Evolutionary conservation across 2,113 vertebrate genomes (phyloP).

Genomic region (Neotoma lepida): DNA sequence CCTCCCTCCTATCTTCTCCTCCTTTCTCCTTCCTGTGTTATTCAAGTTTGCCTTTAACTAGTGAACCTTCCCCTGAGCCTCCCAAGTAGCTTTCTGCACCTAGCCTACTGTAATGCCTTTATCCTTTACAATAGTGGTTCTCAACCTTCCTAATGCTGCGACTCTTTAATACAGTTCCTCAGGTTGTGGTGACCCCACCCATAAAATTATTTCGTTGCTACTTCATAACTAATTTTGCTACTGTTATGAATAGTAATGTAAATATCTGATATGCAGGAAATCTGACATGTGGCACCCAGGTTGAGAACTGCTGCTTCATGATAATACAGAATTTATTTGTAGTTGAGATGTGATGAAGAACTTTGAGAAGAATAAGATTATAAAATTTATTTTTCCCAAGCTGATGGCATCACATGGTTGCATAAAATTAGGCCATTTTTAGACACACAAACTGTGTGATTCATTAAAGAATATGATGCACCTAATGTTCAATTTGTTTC

Average conservation of each 20-base stretch:
- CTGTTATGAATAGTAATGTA: neutral
- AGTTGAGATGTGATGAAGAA: neutral
- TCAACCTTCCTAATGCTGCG: neutral
- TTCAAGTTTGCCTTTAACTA: neutral
- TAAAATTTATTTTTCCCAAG: conserved; percentile 2
- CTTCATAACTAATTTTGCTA: neutral
- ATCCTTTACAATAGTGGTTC: neutral
- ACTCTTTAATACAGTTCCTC: neutral
- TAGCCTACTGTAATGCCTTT: neutral
- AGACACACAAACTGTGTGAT: neutral
- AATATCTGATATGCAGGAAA: neutral
- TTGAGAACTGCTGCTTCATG: neutral
- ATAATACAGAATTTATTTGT: neutral
- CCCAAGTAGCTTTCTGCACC: too few relatives aligned
- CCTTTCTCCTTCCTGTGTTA: neutral
- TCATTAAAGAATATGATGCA: conserved; percentile 11
- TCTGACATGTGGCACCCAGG: neutral
- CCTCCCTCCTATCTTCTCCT: neutral
- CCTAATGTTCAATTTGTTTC: conserved; percentile 25
- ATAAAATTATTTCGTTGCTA: neutral
- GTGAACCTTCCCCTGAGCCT: neutral
- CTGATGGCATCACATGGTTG: neutral
- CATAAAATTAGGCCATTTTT: neutral
- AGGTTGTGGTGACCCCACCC: neutral
- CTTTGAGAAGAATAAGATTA: neutral